Evolutionary conservation across 1,140 invertebrate genomes (phyloP).

Genomic region (Achroia grisella): DNA sequence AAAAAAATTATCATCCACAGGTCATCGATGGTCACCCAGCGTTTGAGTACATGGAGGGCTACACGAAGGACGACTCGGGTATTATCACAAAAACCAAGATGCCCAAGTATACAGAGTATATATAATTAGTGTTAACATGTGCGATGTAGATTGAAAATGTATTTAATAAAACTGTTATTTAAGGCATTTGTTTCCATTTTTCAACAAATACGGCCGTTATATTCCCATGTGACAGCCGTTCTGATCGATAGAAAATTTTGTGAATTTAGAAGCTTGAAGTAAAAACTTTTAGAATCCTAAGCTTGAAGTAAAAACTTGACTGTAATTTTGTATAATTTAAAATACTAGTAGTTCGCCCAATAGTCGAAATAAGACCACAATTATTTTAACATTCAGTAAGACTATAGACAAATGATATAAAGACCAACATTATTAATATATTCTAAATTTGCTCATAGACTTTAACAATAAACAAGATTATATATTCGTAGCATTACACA

Average conservation of each 20-base stretch:
- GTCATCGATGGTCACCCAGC: constrained; percentile 33
- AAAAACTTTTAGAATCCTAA: no score
- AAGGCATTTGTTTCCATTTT: neutral
- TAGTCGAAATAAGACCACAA: no score
- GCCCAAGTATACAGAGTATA: constrained; percentile 49
- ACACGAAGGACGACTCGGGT: constrained; percentile 17
- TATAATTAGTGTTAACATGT: constrained; percentile 21
- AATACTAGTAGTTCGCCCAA: no score
- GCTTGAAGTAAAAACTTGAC: no score
- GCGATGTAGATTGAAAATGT: neutral
- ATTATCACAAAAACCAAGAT: constrained; percentile 36
- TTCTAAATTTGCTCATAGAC: no score
- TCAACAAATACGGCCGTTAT: neutral
- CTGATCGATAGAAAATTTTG: no score
- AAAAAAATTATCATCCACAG: constrained; percentile 19
- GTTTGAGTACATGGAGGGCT: constrained; percentile 36
- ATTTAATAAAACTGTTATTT: constrained; percentile 12
- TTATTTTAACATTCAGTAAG: no score
- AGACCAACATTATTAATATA: no score
- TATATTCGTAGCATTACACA: no score
- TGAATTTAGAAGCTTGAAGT: neutral
- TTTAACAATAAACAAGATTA: no score
- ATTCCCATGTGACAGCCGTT: neutral
- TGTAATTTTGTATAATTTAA: no score
- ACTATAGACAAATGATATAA: no score